phyloP scores from a whole-genome alignment of 2,113 vertebrate genomes.

The Syngnathus floridae region DNA sequence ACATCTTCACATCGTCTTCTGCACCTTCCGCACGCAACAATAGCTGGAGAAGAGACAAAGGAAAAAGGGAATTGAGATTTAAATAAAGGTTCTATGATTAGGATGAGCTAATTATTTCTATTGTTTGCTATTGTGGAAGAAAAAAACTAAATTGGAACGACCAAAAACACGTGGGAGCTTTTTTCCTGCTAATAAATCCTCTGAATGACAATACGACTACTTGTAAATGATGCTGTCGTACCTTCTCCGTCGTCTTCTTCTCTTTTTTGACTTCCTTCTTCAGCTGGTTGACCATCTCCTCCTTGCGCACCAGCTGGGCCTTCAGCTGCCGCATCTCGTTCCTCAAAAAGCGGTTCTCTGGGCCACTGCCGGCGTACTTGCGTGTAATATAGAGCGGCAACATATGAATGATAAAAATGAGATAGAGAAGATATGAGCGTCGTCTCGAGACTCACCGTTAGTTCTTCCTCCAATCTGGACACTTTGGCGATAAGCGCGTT shows the following conservation, averaged over 20 bases:
- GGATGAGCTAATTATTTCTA: not conserved
- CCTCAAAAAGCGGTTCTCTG: conserved; percentile 81
- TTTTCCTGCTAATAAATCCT: not conserved
- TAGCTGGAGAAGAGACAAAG: conserved; percentile 65
- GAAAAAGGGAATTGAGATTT: not conserved
- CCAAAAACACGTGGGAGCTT: not conserved
- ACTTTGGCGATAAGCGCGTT: conserved; percentile 77
- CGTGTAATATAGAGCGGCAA: not conserved
- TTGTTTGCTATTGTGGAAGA: not conserved
- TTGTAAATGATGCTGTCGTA: conserved; percentile 46
- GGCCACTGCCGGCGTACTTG: conserved; percentile 68
- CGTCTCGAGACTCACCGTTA: conserved; percentile 71
- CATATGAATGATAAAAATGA: not conserved
- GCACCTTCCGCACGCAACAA: conserved; percentile 76
- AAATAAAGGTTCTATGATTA: not conserved
- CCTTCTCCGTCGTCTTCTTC: conserved; percentile 85
- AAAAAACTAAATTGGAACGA: not conserved
- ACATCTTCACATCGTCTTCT: conserved; percentile 82
- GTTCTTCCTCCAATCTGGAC: conserved; percentile 78
- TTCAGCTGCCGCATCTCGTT: conserved; percentile 86
- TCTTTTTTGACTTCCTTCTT: conserved; percentile 86
- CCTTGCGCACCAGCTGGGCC: conserved; percentile 81
- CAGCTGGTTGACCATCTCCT: conserved; percentile 75
- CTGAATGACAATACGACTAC: not conserved
- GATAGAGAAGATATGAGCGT: not conserved